phyloP scores from a whole-genome alignment of 1,140 invertebrate genomes.

The Trissolcus basalis region DNA sequence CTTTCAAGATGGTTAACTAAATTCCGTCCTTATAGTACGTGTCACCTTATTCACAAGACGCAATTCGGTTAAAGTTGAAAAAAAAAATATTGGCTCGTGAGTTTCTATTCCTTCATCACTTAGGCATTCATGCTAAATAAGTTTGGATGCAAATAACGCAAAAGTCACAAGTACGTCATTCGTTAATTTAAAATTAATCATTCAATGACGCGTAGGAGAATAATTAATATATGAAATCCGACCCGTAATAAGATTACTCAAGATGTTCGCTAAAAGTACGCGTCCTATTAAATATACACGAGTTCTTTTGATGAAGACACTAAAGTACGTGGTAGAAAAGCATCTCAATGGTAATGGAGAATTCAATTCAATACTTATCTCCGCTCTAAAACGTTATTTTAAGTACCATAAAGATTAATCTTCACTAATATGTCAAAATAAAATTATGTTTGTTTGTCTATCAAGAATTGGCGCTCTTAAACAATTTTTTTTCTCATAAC shows the following conservation, averaged over 20 bases:
- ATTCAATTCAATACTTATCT: slow-evolving; percentile 33
- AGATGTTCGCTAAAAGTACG: slow-evolving; percentile 25
- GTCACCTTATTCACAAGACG: too few relatives aligned
- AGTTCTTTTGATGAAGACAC: slow-evolving; percentile 27
- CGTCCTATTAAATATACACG: slow-evolving; percentile 38
- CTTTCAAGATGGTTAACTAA: not conserved
- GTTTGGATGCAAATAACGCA: not conserved
- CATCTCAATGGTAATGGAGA: too few relatives aligned
- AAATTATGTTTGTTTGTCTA: too few relatives aligned
- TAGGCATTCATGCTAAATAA: not conserved
- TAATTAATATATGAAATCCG: slow-evolving; percentile 32
- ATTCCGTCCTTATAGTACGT: too few relatives aligned
- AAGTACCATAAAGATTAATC: slow-evolving; percentile 9
- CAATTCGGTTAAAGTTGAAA: too few relatives aligned
- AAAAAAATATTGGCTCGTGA: too few relatives aligned
- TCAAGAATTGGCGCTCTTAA: too few relatives aligned
- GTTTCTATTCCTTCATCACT: not conserved
- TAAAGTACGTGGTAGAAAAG: slow-evolving; percentile 31
- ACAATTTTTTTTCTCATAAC: too few relatives aligned
- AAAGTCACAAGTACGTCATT: not conserved
- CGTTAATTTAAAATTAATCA: not conserved
- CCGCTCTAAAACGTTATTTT: slow-evolving; percentile 7
- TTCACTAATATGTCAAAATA: too few relatives aligned
- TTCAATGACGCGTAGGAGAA: not conserved
- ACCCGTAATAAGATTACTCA: slow-evolving; percentile 33